Percentiles rank a stretch among this genome's conserved stretches.
Evolutionary conservation across 2,113 vertebrate genomes (phyloP).

Genomic region (Rhinopithecus roxellana): DNA sequence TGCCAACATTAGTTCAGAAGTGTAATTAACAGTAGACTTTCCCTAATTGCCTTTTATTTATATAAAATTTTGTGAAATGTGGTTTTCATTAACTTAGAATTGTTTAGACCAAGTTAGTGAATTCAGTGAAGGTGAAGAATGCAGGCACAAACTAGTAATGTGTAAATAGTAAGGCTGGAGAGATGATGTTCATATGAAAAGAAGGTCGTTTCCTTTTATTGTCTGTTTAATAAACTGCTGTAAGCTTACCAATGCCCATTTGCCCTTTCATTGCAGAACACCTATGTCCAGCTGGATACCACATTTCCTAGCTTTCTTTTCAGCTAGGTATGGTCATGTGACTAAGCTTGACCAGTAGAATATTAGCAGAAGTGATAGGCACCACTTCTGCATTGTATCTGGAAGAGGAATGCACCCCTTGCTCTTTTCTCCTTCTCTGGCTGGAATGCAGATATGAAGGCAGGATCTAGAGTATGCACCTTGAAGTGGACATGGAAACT

Average conservation of each 20-base stretch:
- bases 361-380: not conserved
- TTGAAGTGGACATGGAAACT: not conserved
- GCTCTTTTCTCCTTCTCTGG: not conserved
- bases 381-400: not conserved
- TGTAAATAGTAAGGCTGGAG: not conserved
- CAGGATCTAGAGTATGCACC: not conserved
- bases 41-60: not conserved
- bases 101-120: not conserved
- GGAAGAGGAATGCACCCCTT: not conserved
- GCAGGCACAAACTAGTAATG: not conserved
- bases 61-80: not conserved
- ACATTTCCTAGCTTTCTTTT: not conserved
- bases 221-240: not conserved
- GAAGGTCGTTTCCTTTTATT: not conserved
- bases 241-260: not conserved
- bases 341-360: not conserved
- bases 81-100: constrained; percentile 27
- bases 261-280: not conserved
- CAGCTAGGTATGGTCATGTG: not conserved
- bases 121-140: not conserved
- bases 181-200: not conserved
- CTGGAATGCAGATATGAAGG: not conserved
- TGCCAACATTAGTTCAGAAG: not conserved
- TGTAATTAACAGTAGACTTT: not conserved
- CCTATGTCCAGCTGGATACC: not conserved